Evolutionary conservation across 1,140 invertebrate species (phyloP).

Genomic region (Caligus rogercresseyi): DNA sequence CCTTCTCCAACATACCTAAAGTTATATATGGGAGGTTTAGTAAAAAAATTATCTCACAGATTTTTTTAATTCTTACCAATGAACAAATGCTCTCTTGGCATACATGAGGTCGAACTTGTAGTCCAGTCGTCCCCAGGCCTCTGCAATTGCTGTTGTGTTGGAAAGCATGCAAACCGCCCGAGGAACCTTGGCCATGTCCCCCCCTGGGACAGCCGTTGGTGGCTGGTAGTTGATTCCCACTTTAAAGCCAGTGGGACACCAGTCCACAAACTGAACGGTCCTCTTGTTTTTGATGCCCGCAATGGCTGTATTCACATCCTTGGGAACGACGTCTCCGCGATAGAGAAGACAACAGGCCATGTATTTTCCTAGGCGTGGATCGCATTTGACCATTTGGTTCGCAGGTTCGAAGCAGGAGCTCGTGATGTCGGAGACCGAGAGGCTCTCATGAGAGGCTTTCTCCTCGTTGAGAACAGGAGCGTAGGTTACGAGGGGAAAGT

Average conservation of each 20-base stretch:
- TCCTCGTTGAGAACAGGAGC: conserved; percentile 65
- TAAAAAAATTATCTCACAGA: too few species aligned
- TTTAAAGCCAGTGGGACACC: conserved; percentile 74
- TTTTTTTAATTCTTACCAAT: conserved; percentile 28
- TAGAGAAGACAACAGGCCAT: conserved; percentile 72
- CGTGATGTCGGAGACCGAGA: conserved; percentile 68
- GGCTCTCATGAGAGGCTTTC: conserved; percentile 65
- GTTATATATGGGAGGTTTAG: too few species aligned
- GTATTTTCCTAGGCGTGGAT: conserved; percentile 70
- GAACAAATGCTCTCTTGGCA: conserved; percentile 28
- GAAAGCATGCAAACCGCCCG: conserved; percentile 48
- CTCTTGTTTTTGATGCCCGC: conserved; percentile 65
- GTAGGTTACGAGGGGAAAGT: conserved; percentile 64
- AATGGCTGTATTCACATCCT: conserved; percentile 64
- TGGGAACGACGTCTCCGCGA: conserved; percentile 53
- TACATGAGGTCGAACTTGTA: conserved; percentile 34
- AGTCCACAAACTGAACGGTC: conserved; percentile 71
- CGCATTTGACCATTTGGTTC: conserved; percentile 86
- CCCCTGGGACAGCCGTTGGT: conserved; percentile 42
- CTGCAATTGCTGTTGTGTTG: conserved; percentile 52
- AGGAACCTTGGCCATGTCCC: conserved; percentile 37
- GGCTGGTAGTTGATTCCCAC: conserved; percentile 32
- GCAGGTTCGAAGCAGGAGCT: conserved; percentile 72
- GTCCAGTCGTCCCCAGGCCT: conserved; percentile 35
- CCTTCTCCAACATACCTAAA: conserved; percentile 41